Conservation (phyloP, 2,113 vertebrate genomes). For the Calonectris borealis region DNA sequence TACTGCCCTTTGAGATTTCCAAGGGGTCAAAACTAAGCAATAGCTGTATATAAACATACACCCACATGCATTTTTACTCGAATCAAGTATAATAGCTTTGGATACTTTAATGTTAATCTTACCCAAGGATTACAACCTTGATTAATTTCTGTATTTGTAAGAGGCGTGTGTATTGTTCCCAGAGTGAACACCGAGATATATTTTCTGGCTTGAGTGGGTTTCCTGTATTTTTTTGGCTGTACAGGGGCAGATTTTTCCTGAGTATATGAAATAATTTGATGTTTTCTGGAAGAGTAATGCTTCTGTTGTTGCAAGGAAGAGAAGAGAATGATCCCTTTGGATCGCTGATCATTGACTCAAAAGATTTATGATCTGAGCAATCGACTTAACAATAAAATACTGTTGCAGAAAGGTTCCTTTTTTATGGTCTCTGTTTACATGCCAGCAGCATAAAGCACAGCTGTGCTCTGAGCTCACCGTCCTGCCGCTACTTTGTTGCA, state of each 20-base stretch:
- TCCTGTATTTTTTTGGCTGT: neutral
- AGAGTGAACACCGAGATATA: neutral
- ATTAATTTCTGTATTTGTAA: neutral
- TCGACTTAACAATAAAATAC: conserved; percentile 39
- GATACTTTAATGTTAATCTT: neutral
- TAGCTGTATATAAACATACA: conserved; percentile 49
- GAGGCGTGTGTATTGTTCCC: neutral
- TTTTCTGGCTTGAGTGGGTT: neutral
- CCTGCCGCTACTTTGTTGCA: neutral
- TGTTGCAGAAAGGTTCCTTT: neutral
- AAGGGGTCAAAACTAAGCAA: conserved; percentile 37
- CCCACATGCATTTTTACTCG: neutral
- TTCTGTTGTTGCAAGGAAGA: neutral
- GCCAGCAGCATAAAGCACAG: conserved; percentile 52
- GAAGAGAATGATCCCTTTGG: neutral
- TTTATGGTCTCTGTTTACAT: conserved; percentile 10
- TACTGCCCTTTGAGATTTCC: conserved; percentile 14
- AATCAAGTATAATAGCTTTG: neutral
- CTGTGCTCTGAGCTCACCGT: conserved; percentile 54
- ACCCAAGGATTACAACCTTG: neutral
- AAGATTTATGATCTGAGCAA: conserved; percentile 14
- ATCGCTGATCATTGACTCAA: neutral
- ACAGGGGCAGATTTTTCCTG: neutral
- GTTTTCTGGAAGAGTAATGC: neutral
- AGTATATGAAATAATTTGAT: neutral